phyloP scores from a whole-genome alignment of 1,140 invertebrate genomes.

The Bombus difficillimus region DNA sequence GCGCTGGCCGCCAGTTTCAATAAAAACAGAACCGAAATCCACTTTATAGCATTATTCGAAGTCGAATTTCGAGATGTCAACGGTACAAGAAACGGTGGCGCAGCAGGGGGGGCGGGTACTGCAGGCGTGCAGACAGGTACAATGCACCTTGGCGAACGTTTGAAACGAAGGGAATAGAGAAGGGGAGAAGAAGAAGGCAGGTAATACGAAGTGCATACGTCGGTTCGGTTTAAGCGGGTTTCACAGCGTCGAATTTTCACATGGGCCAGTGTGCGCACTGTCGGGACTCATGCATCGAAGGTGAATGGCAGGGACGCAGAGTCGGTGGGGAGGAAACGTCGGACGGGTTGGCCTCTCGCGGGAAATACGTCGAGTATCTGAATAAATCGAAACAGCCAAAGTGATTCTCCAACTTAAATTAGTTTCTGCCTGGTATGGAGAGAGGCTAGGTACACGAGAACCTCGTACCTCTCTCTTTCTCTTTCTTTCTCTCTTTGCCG shows the following conservation, averaged over 20 bases:
- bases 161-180: background rate
- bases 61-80: constrained; percentile 21
- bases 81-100: background rate
- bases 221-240: constrained; percentile 47
- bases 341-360: constrained; percentile 67
- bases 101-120: background rate
- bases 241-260: constrained; percentile 29
- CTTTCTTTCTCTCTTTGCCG: background rate
- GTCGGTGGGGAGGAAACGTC: constrained; percentile 1
- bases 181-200: background rate
- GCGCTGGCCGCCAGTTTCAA: background rate
- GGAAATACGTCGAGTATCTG: constrained; percentile 80
- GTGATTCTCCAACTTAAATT: constrained; percentile 82
- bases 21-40: constrained; percentile 6
- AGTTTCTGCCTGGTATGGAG: constrained; percentile 75
- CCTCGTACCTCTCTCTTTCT: background rate
- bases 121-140: background rate
- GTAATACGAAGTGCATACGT: constrained; percentile 7
- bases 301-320: constrained; percentile 44
- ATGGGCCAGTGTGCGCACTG: constrained; percentile 44
- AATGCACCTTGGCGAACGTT: background rate
- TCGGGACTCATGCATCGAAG: constrained; percentile 64
- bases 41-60: background rate
- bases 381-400: constrained; percentile 82
- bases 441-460: constrained; percentile 52